These are phyloP conservation scores for Styela plicata DNA, from an alignment of 23 tunicate genomes.

Conservation along the genomic window DNA sequence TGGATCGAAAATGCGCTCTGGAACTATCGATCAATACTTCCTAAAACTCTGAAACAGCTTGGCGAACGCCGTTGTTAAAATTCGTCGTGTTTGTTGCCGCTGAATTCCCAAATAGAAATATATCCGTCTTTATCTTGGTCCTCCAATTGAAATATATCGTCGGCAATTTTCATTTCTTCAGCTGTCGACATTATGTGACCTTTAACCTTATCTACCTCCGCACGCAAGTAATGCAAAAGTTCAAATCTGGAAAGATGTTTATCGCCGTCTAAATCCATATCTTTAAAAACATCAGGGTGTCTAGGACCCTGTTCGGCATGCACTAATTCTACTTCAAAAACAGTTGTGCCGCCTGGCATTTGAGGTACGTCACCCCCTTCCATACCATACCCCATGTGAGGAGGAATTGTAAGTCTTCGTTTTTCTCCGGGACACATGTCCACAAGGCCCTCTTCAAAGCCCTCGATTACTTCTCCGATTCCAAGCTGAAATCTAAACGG, in stretches of 20 bases:
- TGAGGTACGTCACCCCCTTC: conserved; percentile 92
- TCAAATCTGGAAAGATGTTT: conserved; percentile 72
- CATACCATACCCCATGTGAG: conserved; percentile 92
- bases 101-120: conserved; percentile 79
- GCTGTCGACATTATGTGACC: conserved; percentile 39
- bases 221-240: conserved; percentile 51
- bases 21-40: too few species aligned
- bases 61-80: conserved; percentile 28
- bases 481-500: conserved; percentile 97
- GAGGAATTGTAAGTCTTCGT: conserved; percentile 79
- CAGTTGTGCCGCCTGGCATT: conserved; percentile 94
- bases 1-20: too few species aligned
- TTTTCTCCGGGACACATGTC: conserved; percentile 98
- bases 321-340: conserved; percentile 91
- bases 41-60: too few species aligned
- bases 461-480: conserved; percentile 96
- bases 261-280: conserved; percentile 84
- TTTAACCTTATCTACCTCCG: conserved; percentile 38
- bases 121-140: conserved; percentile 79
- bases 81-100: conserved; percentile 92
- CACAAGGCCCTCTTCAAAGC: conserved; percentile 90
- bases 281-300: conserved; percentile 94
- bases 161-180: conserved; percentile 60
- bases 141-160: conserved; percentile 66
- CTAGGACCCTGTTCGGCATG: conserved; percentile 99